These are phyloP conservation scores for Apamea epomidion DNA, from an alignment of 2,888 invertebrate genomes.

Conservation along the genomic window DNA sequence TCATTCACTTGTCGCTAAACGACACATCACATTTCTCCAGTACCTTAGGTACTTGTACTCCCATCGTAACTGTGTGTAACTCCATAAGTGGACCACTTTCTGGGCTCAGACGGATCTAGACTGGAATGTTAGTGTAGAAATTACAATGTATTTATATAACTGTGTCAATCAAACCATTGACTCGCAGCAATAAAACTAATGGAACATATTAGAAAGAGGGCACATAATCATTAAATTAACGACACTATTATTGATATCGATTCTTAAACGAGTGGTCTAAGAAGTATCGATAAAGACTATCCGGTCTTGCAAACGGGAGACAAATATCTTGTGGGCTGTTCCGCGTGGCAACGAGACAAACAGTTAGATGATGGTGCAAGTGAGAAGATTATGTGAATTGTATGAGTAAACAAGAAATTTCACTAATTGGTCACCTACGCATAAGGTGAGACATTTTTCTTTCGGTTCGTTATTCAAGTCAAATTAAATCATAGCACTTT, in stretches of 20 bases:
- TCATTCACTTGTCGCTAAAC: neutral
- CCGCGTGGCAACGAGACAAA: constrained; percentile 52
- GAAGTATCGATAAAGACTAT: constrained; percentile 43
- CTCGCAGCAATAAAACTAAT: constrained; percentile 55
- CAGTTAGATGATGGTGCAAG: constrained; percentile 41
- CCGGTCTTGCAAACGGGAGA: constrained; percentile 38
- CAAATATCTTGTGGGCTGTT: constrained; percentile 44
- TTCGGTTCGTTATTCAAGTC: neutral
- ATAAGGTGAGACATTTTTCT: too few species aligned
- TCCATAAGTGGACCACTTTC: constrained; percentile 44
- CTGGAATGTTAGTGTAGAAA: constrained; percentile 57
- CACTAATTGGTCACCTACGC: neutral
- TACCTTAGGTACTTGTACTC: neutral
- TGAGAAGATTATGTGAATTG: constrained; percentile 5
- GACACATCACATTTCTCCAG: neutral
- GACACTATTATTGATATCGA: constrained; percentile 43
- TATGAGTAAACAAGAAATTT: neutral
- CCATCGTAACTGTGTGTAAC: neutral
- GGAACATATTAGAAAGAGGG: constrained; percentile 36
- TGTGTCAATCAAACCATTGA: constrained; percentile 62
- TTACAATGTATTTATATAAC: constrained; percentile 61
- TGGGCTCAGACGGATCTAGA: constrained; percentile 59
- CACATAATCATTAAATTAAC: constrained; percentile 57
- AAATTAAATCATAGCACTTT: neutral
- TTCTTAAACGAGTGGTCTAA: constrained; percentile 41